Evolutionary conservation across 2,113 vertebrate species (phyloP).

Genomic region (Macrotus californicus): DNA sequence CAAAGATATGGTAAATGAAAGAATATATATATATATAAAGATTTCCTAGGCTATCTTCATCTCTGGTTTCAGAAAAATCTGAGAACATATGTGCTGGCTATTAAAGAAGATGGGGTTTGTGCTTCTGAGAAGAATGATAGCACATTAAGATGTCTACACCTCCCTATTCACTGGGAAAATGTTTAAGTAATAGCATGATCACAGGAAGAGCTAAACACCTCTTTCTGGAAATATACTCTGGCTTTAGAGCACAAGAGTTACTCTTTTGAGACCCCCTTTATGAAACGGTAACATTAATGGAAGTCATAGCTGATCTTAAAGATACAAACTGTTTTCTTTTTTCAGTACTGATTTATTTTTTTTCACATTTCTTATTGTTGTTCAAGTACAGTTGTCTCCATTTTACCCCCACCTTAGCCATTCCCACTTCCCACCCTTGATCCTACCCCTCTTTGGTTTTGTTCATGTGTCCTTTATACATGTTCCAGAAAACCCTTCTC

Average conservation of each 20-base stretch:
- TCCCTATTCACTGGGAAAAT: not conserved
- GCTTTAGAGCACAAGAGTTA: not conserved
- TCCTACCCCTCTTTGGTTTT: too few relatives aligned
- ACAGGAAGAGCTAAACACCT: not conserved
- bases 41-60: not conserved
- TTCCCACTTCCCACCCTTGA: too few relatives aligned
- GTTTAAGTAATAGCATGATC: not conserved
- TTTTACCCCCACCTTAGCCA: too few relatives aligned
- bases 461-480: too few relatives aligned
- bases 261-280: not conserved
- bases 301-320: too few relatives aligned
- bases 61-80: not conserved
- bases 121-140: not conserved
- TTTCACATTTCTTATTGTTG: too few relatives aligned
- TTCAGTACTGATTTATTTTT: too few relatives aligned
- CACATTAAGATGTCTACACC: not conserved
- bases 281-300: not conserved
- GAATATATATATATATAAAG: not conserved
- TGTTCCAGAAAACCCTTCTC: too few relatives aligned
- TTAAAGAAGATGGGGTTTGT: not conserved
- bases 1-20: not conserved
- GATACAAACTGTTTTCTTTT: too few relatives aligned
- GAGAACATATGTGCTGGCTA: not conserved
- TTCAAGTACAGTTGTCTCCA: too few relatives aligned
- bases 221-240: not conserved